Evolutionary conservation across 2,113 vertebrate species (phyloP).

Genomic region (Vidua macroura): DNA sequence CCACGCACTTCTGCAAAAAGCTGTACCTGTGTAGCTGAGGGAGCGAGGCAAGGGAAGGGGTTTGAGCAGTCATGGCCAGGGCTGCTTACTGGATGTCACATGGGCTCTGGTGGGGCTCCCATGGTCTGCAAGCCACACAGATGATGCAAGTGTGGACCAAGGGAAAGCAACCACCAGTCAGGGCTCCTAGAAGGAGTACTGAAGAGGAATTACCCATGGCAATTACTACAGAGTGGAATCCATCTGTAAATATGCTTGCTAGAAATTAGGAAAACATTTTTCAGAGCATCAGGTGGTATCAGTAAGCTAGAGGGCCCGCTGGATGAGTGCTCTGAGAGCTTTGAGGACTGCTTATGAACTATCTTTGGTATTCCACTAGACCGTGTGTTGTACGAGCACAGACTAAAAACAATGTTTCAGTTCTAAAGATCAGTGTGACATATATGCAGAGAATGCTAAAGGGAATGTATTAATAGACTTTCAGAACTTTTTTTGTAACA

Average conservation of each 20-base stretch:
- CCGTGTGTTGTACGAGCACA: background rate
- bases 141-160: background rate
- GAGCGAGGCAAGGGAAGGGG: background rate
- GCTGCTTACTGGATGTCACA: background rate
- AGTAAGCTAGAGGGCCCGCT: background rate
- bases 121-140: background rate
- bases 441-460: background rate
- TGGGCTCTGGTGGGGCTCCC: background rate
- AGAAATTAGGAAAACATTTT: background rate
- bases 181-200: background rate
- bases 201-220: background rate
- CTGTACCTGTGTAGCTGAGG: accelerated
- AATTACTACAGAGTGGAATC: background rate
- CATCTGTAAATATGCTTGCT: background rate
- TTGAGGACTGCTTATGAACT: background rate
- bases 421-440: background rate
- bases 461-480: background rate
- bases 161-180: background rate
- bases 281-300: background rate
- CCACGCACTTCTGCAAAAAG: background rate
- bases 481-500: background rate
- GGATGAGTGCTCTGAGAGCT: background rate
- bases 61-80: background rate
- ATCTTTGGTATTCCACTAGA: background rate
- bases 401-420: background rate